Evolutionary conservation across 2,113 vertebrate species (phyloP).

Genomic region (Zeus faber): DNA sequence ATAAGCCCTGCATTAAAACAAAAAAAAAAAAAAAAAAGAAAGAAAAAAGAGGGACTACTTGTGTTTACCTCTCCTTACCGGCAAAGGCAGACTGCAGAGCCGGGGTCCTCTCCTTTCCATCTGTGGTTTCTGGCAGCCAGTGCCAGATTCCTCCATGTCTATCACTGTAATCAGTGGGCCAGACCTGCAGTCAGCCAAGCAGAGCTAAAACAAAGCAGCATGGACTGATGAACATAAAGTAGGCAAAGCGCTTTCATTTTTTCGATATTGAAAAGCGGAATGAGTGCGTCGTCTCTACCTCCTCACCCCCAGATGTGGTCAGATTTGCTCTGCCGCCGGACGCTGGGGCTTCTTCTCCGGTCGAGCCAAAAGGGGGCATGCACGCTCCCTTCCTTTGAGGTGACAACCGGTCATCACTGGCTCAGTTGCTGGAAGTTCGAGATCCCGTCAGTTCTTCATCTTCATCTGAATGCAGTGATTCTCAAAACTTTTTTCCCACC

Average conservation of each 20-base stretch:
- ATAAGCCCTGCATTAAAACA: slow-evolving; percentile 58
- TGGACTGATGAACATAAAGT: slow-evolving; percentile 56
- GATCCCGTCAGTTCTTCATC: no score
- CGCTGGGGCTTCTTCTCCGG: slow-evolving; percentile 32
- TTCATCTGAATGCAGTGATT: no score
- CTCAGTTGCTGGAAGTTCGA: no score
- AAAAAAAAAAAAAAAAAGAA: not conserved
- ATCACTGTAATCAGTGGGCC: slow-evolving; percentile 82
- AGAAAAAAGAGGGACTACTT: slow-evolving; percentile 60
- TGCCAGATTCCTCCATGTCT: slow-evolving; percentile 80
- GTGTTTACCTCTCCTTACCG: slow-evolving; percentile 79
- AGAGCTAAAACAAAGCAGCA: slow-evolving; percentile 69
- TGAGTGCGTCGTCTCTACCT: slow-evolving; percentile 44
- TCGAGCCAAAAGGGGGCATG: slow-evolving; percentile 74
- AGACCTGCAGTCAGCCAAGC: slow-evolving; percentile 69
- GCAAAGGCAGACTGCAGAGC: slow-evolving; percentile 61
- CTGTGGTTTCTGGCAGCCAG: slow-evolving; percentile 80
- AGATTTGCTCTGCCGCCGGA: slow-evolving; percentile 37
- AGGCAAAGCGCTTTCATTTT: slow-evolving; percentile 60
- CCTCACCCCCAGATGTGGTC: slow-evolving; percentile 20
- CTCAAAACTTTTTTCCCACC: no score
- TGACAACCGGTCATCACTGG: not conserved
- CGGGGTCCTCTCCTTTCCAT: slow-evolving; percentile 68
- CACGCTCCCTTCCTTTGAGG: no score
- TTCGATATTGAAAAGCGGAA: slow-evolving; percentile 50